phyloP scores from a whole-genome alignment of 2,888 invertebrate genomes.

The Folsomia candida region DNA sequence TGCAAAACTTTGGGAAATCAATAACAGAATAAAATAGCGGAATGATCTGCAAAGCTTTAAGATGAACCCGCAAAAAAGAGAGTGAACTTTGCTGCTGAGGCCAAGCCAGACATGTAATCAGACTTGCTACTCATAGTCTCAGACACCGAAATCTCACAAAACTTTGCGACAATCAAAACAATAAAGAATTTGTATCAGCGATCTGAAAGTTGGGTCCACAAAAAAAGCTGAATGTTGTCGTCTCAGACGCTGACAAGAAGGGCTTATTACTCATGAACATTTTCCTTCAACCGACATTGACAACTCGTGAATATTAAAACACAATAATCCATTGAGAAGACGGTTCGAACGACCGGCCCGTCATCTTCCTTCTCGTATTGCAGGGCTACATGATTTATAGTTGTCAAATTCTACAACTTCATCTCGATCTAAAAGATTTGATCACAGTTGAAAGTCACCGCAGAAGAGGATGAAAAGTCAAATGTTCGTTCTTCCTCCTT shows the following conservation, averaged over 20 bases:
- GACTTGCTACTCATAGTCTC: too few species aligned
- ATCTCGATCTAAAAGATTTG: background rate
- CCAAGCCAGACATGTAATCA: too few species aligned
- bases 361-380: background rate
- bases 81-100: too few species aligned
- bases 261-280: background rate
- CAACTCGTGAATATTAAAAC: background rate
- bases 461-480: background rate
- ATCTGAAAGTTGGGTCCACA: background rate
- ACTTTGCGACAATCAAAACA: background rate
- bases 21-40: too few species aligned
- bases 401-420: background rate
- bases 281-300: background rate
- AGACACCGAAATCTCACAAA: too few species aligned
- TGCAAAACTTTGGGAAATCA: too few species aligned
- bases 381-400: background rate
- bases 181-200: background rate
- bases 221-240: background rate
- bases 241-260: background rate
- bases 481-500: constrained; percentile 20
- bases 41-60: too few species aligned
- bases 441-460: constrained; percentile 2
- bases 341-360: background rate
- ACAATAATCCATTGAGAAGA: background rate
- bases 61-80: too few species aligned